Evolutionary conservation across 2,888 invertebrate species (phyloP), one percentile per base, ranked within the genome.

Genomic region (Bellardia bayeri): DNA sequence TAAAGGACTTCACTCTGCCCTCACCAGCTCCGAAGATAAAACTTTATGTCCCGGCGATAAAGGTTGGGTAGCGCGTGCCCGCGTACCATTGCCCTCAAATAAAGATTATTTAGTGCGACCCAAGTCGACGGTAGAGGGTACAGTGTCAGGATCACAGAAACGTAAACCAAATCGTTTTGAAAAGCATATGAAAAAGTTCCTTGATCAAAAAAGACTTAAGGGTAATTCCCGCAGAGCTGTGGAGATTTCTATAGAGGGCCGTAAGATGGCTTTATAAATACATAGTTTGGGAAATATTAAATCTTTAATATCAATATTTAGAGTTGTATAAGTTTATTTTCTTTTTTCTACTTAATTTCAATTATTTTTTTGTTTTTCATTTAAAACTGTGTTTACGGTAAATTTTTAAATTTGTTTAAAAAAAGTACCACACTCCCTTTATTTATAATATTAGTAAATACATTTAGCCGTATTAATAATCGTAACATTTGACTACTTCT

Each of bases 61-160:
- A 89, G 99, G 99, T 58, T 99, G 98, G 98, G 96, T 99, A 89
- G 96, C 97, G 49, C 95, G 99, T 92, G 99, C 99, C 14, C 95
- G 99, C 85, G 99, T 99, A 82, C 99, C 99, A 33, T 94, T 96
- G 92, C 99, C 99, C 37, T 98, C 98, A 72, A 98, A 97, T 93
- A 99, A 98, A 94, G 99, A 99, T 94, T 99, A 99, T 94, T 97
- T 99, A 75, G 96, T 97, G 90, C 95, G 99, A 72, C 99, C 99
- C 14, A 97, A 97, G 93, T 98, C 98, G 95, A 97, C 96, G 88
- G 95, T 96, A 87, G 98, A 98, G 91, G 95, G 97, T 66, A 98
- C 98, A 94, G 97, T 98, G 94, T 96, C 96, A 88, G 94, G 96
- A 92, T 96, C 95, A 51, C 94, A 95, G 5, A 98, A 98, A 93